Percentiles rank a stretch among this genome's conserved stretches.
Evolutionary conservation across 2,888 invertebrate species (phyloP).

Genomic region (Orthosia incerta): DNA sequence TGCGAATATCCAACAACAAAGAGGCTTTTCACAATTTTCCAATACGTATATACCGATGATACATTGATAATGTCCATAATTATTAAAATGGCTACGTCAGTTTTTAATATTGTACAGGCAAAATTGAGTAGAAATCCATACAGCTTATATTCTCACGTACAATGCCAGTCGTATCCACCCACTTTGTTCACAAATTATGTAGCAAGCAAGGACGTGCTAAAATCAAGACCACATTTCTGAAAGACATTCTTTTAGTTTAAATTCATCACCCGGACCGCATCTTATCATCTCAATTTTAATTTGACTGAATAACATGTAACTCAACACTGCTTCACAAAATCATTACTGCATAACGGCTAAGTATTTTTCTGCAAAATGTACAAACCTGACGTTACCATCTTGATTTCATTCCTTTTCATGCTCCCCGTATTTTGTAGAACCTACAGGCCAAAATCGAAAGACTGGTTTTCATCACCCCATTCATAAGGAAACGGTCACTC

Average conservation of each 20-base stretch:
- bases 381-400: slow-evolving; percentile 49
- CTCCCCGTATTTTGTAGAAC: background rate
- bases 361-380: slow-evolving; percentile 11
- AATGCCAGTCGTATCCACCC: background rate
- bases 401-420: slow-evolving; percentile 59
- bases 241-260: slow-evolving; percentile 17
- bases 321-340: slow-evolving; percentile 22
- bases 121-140: background rate
- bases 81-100: slow-evolving; percentile 10
- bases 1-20: slow-evolving; percentile 47
- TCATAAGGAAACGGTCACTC: background rate
- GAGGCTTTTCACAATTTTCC: slow-evolving; percentile 52
- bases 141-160: background rate
- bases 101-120: slow-evolving; percentile 18
- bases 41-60: slow-evolving; percentile 43
- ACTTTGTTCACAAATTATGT: background rate
- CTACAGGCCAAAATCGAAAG: background rate
- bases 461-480: background rate
- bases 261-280: slow-evolving; percentile 19
- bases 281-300: slow-evolving; percentile 37
- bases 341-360: slow-evolving; percentile 23
- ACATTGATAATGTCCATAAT: slow-evolving; percentile 34
- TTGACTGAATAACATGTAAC: slow-evolving; percentile 27
- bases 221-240: slow-evolving; percentile 1
- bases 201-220: background rate